A percentile compares a stretch with the other conserved stretches of the same genome.
These are phyloP conservation scores for Petrocephalus schoutedeni DNA, from an alignment of 2,797 vertebrate species.

Conservation along the genomic window DNA sequence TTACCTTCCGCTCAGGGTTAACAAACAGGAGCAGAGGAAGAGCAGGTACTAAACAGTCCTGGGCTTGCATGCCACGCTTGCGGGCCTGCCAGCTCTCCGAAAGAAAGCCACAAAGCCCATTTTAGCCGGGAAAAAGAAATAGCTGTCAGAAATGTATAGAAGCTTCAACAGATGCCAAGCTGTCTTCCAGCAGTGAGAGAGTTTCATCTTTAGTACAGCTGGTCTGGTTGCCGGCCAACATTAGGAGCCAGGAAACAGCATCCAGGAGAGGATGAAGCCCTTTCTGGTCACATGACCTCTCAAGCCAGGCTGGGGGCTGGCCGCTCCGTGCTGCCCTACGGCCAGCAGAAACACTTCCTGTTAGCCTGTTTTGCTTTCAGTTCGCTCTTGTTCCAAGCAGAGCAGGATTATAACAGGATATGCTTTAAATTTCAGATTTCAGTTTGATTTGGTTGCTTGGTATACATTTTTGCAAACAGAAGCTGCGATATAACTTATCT, in stretches of 20 bases:
- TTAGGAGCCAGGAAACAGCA: constrained; percentile 16
- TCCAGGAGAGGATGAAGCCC: constrained; percentile 17
- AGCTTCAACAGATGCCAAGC: neutral
- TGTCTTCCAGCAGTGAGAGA: neutral
- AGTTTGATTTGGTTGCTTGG: neutral
- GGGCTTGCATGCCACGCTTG: neutral
- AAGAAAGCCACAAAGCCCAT: neutral
- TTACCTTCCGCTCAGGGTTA: neutral
- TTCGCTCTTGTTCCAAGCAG: neutral
- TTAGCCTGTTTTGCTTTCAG: constrained; percentile 21
- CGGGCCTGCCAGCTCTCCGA: neutral
- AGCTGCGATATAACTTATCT: neutral
- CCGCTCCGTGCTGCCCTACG: neutral
- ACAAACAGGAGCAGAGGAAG: constrained; percentile 14
- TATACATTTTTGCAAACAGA: neutral
- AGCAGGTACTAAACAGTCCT: neutral
- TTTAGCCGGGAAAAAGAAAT: neutral
- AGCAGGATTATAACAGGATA: neutral
- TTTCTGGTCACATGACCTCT: constrained; percentile 24
- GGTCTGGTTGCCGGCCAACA: neutral
- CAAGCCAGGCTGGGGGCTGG: neutral
- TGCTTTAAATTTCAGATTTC: neutral
- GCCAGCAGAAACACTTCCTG: constrained; percentile 22
- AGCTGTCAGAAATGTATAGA: neutral
- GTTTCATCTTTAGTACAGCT: neutral